Evolutionary conservation across 2,797 vertebrate species (phyloP).

Genomic region (Ceryle rudis): DNA sequence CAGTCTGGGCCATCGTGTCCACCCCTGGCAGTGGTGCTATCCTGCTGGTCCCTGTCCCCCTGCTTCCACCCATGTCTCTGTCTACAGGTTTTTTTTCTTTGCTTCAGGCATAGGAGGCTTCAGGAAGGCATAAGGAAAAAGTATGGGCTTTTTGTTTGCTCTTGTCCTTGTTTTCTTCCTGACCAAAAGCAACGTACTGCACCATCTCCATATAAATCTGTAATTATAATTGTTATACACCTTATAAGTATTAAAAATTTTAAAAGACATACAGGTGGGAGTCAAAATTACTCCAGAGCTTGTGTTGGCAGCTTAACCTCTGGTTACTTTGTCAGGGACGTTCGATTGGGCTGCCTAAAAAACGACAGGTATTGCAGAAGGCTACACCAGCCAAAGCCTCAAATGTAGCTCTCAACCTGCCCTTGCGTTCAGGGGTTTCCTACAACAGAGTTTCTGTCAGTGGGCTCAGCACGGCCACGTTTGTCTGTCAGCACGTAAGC

Average conservation of each 20-base stretch:
- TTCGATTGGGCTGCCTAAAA: neutral
- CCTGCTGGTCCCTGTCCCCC: neutral
- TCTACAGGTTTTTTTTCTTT: neutral
- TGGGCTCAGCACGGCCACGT: neutral
- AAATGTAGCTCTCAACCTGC: neutral
- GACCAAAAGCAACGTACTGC: neutral
- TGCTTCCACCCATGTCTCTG: accelerated
- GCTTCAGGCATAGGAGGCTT: neutral
- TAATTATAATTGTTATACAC: neutral
- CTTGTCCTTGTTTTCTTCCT: neutral
- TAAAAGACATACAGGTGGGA: neutral
- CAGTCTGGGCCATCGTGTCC: accelerated
- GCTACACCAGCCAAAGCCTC: neutral
- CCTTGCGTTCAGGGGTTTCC: neutral
- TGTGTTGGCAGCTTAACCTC: neutral
- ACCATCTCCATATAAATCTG: neutral
- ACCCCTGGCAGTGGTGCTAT: accelerated
- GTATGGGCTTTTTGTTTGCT: neutral
- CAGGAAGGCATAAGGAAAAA: neutral
- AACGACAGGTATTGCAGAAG: accelerated
- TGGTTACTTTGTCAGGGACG: neutral
- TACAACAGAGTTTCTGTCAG: neutral
- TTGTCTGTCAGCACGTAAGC: accelerated
- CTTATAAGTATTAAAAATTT: neutral
- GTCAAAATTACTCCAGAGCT: neutral